Base-by-base conservation (phyloP, 2,888 invertebrate genomes). In the Dryococelus australis region DNA sequence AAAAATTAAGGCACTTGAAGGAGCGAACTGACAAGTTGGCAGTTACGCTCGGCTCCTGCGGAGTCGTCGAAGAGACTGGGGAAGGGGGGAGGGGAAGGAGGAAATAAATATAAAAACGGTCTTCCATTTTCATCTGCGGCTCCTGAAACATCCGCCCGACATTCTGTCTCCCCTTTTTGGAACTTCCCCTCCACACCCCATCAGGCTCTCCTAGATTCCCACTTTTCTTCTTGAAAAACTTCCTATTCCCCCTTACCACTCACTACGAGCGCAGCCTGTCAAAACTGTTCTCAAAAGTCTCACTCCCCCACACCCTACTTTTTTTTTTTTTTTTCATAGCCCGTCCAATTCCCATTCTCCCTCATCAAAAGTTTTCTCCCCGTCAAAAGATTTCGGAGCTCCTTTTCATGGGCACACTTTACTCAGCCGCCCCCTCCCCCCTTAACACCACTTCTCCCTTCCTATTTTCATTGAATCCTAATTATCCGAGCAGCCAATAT, bases 1-100 rank as follows among this genome's bases (percentile, higher is more conserved):
- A 65, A 65, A 65, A 65, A 65, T 65, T 65, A 65, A 65, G 65
- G 65, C 65, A 65, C 65, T 65, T 65, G 24, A 65, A 65, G 65
- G 65, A 16, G n/a, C 65, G 24, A 65, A 65, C 65, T 65, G 65
- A 65, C 65, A 65, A 65, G 65, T 65, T 65, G 65, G 65, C 65
- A 65, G 65, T 65, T 65, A 24, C n/a, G 24, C 65, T 65, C 65
- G 8, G 65, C 20, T 65, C n/a, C 65, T 24, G 65, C 65, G 24
- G n/a, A 65, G 24, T 0, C 6, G 65, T n/a, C n/a, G 65, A 65
- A n/a, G 65, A 65, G 65, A 65, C 10, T 16, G 65, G n/a, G n/a
- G n/a, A 65, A 24, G 16, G 65, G 16, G 24, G 16, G 20, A 65
- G 65, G 8, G 8, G 47, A 47, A 8, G 16, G 47, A 6, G 47